A percentile compares a stretch with the other conserved stretches of the same genome.
Conservation (phyloP, 2,888 invertebrate genomes). For the Pollenia amentaria region DNA sequence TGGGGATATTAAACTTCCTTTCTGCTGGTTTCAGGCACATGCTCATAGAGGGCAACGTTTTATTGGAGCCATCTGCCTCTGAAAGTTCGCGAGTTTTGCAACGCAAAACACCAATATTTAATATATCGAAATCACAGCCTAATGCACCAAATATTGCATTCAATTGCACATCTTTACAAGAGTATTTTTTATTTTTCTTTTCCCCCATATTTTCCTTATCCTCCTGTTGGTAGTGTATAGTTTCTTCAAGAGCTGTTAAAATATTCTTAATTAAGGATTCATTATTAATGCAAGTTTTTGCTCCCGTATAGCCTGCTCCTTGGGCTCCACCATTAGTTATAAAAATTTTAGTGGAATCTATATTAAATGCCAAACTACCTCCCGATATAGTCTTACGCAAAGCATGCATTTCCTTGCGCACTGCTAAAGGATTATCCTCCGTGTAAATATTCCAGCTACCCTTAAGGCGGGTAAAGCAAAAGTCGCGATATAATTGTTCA, state of each 20-base stretch:
- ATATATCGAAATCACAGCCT: conserved; percentile 81
- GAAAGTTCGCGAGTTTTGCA: conserved; percentile 81
- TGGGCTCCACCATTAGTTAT: conserved; percentile 86
- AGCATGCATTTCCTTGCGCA: conserved; percentile 87
- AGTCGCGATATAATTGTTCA: conserved; percentile 88
- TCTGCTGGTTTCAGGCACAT: conserved; percentile 80
- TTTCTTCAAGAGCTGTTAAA: conserved; percentile 75
- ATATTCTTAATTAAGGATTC: conserved; percentile 79
- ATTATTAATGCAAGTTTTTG: conserved; percentile 74
- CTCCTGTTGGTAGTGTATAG: conserved; percentile 65
- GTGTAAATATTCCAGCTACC: conserved; percentile 88
- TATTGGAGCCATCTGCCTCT: conserved; percentile 54
- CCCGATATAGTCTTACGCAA: conserved; percentile 90
- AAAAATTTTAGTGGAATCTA: conserved; percentile 88
- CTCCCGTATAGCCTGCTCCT: conserved; percentile 71
- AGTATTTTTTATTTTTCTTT: conserved; percentile 63
- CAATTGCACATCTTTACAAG: conserved; percentile 39
- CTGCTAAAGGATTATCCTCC: conserved; percentile 86
- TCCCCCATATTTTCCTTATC: conserved; percentile 72
- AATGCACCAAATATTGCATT: conserved; percentile 75
- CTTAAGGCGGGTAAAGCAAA: conserved; percentile 89
- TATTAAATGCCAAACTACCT: conserved; percentile 90
- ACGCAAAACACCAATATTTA: conserved; percentile 82
- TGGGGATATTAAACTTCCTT: conserved; percentile 85
- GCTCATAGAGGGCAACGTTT: conserved; percentile 76